phyloP scores from a whole-genome alignment of 2,888 invertebrate genomes.

The Sminthurides aquaticus region DNA sequence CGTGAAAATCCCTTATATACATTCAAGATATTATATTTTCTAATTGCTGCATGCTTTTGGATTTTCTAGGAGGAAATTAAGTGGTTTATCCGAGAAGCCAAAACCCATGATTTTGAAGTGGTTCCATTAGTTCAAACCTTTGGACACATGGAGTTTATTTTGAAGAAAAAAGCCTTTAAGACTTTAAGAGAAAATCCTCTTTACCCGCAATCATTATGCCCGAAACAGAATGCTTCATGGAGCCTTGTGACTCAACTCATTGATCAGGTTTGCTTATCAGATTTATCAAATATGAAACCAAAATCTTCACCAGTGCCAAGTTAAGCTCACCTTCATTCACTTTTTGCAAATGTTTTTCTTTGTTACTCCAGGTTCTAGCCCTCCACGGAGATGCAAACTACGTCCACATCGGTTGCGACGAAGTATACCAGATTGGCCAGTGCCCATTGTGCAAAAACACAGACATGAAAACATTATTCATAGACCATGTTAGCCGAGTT shows the following conservation, averaged over 20 bases:
- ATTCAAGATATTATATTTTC: too few species aligned
- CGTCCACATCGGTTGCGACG: slow-evolving; percentile 51
- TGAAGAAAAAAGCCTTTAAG: slow-evolving; percentile 48
- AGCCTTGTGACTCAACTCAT: slow-evolving; percentile 45
- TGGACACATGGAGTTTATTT: slow-evolving; percentile 51
- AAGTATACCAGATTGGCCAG: slow-evolving; percentile 47
- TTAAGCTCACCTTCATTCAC: background rate
- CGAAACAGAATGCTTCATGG: slow-evolving; percentile 47
- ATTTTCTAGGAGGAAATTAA: slow-evolving; percentile 39
- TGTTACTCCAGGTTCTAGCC: slow-evolving; percentile 45
- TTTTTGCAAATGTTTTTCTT: background rate
- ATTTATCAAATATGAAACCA: background rate
- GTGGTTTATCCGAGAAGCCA: slow-evolving; percentile 45
- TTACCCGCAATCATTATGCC: slow-evolving; percentile 50
- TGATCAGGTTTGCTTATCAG: slow-evolving; percentile 47
- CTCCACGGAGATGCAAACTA: slow-evolving; percentile 45
- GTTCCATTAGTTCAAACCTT: slow-evolving; percentile 53
- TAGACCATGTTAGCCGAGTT: slow-evolving; percentile 57
- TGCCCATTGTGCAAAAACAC: slow-evolving; percentile 45
- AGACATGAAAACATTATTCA: slow-evolving; percentile 54
- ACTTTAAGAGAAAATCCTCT: slow-evolving; percentile 48
- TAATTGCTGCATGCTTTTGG: too few species aligned
- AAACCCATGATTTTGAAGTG: slow-evolving; percentile 47
- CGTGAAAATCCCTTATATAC: too few species aligned
- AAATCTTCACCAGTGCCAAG: too few species aligned